phyloP scores from a whole-genome alignment of 2,797 vertebrate species.

The Acrocephalus scirpaceus region DNA sequence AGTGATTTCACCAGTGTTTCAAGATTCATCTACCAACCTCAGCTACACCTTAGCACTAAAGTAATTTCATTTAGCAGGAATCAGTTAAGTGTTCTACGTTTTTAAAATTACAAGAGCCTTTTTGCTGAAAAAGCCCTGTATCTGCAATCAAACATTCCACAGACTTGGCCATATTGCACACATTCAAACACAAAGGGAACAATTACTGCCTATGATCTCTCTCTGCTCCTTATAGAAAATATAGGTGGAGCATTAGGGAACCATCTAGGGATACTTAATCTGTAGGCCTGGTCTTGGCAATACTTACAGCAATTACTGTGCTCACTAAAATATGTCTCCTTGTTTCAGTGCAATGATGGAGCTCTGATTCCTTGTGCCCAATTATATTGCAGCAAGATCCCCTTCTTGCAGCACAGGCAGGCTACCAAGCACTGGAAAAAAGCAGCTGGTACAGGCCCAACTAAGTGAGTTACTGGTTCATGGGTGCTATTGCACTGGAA shows the following conservation, averaged over 20 bases:
- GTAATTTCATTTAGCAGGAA: not conserved
- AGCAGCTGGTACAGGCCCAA: not conserved
- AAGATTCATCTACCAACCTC: not conserved
- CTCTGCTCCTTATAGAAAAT: not conserved
- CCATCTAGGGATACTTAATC: not conserved
- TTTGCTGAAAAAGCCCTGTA: not conserved
- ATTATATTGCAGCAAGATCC: not conserved
- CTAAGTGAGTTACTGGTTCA: not conserved
- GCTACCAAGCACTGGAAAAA: not conserved
- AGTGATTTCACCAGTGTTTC: not conserved
- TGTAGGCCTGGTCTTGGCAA: not conserved
- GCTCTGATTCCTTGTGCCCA: not conserved
- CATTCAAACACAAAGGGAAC: not conserved
- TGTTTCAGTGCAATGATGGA: not conserved
- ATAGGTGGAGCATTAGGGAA: not conserved
- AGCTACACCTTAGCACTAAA: not conserved
- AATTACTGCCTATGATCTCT: not conserved
- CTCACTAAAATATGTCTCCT: not conserved
- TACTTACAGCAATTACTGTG: not conserved
- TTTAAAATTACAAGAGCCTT: not conserved
- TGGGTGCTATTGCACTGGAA: not conserved
- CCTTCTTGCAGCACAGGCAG: not conserved
- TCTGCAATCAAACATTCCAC: not conserved
- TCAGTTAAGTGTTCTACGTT: not conserved
- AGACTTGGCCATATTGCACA: not conserved